Percentiles rank a stretch among this genome's conserved stretches.
These are phyloP conservation scores for Stratiomys singularior DNA, from an alignment of 2,888 invertebrate species.

Conservation along the genomic window DNA sequence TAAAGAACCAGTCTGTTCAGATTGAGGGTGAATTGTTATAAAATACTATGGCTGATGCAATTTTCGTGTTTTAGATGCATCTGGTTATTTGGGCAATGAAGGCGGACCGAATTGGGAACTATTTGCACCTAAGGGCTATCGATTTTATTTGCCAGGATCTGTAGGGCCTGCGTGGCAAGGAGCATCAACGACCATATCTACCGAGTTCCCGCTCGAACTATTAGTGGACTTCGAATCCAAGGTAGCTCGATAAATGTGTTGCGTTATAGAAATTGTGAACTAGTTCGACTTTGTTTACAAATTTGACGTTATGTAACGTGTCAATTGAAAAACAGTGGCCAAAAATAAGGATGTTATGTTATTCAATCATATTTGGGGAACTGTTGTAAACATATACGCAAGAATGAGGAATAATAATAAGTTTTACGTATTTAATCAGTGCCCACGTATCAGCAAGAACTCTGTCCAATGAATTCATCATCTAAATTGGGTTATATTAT, in stretches of 20 bases:
- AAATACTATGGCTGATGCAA: slow-evolving; percentile 51
- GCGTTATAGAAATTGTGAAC: too few relatives aligned
- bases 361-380: too few relatives aligned
- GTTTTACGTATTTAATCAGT: too few relatives aligned
- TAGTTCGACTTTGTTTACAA: too few relatives aligned
- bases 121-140: slow-evolving; percentile 72
- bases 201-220: slow-evolving; percentile 57
- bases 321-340: too few relatives aligned
- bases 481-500: too few relatives aligned
- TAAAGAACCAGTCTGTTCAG: not conserved
- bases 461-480: too few relatives aligned
- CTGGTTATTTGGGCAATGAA: slow-evolving; percentile 60
- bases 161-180: slow-evolving; percentile 77
- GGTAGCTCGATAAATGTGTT: slow-evolving; percentile 53
- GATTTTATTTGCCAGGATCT: slow-evolving; percentile 76
- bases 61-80: slow-evolving; percentile 55
- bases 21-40: not conserved
- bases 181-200: slow-evolving; percentile 67
- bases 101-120: slow-evolving; percentile 73
- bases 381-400: too few relatives aligned
- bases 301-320: too few relatives aligned
- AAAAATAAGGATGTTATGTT: too few relatives aligned
- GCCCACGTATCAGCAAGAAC: too few relatives aligned
- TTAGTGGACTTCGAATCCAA: slow-evolving; percentile 59
- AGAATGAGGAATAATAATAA: too few relatives aligned